These are phyloP conservation scores for Microcebus ravelobensis DNA, from an alignment of 2,113 vertebrate genomes.

Conservation along the genomic window DNA sequence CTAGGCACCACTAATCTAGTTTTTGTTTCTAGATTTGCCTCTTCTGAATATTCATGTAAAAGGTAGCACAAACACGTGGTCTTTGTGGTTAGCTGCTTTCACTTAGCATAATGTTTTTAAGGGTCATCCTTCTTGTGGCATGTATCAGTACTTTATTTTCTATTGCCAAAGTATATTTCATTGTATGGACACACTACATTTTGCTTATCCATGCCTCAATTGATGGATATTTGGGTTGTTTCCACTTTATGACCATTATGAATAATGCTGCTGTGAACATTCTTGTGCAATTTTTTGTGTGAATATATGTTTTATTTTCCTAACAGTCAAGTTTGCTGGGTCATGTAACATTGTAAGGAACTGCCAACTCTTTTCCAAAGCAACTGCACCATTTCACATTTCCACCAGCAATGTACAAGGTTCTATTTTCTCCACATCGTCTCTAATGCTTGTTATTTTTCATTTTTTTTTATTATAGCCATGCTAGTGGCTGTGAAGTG, in stretches of 20 bases:
- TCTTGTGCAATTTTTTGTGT: not conserved
- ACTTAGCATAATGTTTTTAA: not conserved
- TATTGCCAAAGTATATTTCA: not conserved
- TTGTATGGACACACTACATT: not conserved
- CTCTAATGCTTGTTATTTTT: not conserved
- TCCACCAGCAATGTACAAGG: fast-evolving
- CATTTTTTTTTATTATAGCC: not conserved
- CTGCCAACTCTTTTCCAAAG: not conserved
- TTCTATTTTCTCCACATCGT: not conserved
- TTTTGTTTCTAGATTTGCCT: not conserved
- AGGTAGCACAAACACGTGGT: not conserved
- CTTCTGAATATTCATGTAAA: not conserved
- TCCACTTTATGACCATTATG: not conserved
- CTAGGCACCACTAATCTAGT: not conserved
- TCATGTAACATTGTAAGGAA: not conserved
- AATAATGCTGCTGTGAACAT: not conserved
- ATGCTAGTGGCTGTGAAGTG: not conserved
- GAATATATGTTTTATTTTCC: not conserved
- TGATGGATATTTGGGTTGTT: not conserved
- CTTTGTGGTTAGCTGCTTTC: not conserved
- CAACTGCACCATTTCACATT: not conserved
- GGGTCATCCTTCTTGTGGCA: not conserved
- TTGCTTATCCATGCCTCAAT: not conserved
- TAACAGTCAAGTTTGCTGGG: not conserved
- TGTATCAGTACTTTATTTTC: not conserved